Percentiles rank a stretch among this genome's conserved stretches.
These are phyloP conservation scores for Azorinus chamasolen DNA, from an alignment of 2,888 invertebrate species.

Conservation along the genomic window DNA sequence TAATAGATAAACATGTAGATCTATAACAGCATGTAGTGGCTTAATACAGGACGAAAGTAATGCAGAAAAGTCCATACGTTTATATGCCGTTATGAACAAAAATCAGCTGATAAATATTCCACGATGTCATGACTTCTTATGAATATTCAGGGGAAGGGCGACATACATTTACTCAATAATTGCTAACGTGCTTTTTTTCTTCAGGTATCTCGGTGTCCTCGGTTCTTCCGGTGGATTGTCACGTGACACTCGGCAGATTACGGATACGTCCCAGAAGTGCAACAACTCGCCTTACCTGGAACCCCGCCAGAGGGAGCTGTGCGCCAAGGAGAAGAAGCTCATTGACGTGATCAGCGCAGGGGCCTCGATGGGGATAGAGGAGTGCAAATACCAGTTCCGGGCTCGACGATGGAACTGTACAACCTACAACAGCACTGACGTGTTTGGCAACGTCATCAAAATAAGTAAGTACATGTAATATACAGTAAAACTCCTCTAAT, in stretches of 20 bases:
- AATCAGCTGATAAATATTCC: too few relatives aligned
- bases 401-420: slow-evolving; percentile 97
- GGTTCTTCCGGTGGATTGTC: slow-evolving; percentile 82
- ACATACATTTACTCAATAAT: too few relatives aligned
- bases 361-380: slow-evolving; percentile 93
- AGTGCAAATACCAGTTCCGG: slow-evolving; percentile 96
- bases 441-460: slow-evolving; percentile 94
- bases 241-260: slow-evolving; percentile 86
- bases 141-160: too few relatives aligned
- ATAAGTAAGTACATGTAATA: slow-evolving; percentile 95
- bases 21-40: too few relatives aligned
- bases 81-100: too few relatives aligned
- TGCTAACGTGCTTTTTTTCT: slow-evolving; percentile 24
- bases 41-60: too few relatives aligned
- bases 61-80: too few relatives aligned
- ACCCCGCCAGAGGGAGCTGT: slow-evolving; percentile 91
- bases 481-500: too few relatives aligned
- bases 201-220: slow-evolving; percentile 88
- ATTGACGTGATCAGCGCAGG: slow-evolving; percentile 90
- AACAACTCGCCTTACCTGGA: slow-evolving; percentile 91
- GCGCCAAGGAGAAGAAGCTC: slow-evolving; percentile 91
- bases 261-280: slow-evolving; percentile 87
- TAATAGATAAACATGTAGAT: too few relatives aligned
- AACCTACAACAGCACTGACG: slow-evolving; percentile 91
- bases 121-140: too few relatives aligned